These are phyloP conservation scores for Struthidea cinerea DNA, from an alignment of 2,113 vertebrate genomes.

Conservation along the genomic window DNA sequence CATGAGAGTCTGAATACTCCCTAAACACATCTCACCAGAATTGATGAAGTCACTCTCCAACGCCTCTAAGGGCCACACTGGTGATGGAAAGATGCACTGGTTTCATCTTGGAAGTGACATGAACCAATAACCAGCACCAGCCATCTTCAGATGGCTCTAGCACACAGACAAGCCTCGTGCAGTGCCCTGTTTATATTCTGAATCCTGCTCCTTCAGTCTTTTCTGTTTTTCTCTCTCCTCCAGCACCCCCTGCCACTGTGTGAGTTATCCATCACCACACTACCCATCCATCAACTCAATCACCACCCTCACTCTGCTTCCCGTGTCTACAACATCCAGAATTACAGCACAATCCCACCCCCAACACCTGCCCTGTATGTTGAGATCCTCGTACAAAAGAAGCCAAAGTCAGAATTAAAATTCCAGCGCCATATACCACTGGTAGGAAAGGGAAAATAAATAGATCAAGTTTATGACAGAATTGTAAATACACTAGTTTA, in stretches of 20 bases:
- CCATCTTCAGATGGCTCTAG: neutral
- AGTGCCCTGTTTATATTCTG: neutral
- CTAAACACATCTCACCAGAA: neutral
- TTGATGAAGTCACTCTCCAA: accelerated
- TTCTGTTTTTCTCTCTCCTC: neutral
- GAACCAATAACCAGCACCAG: neutral
- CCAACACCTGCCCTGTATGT: accelerated
- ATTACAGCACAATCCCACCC: neutral
- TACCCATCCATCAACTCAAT: neutral
- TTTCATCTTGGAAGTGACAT: neutral
- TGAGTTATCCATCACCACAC: accelerated
- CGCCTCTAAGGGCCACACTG: neutral
- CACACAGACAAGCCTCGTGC: accelerated
- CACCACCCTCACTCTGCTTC: neutral
- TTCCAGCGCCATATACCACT: neutral
- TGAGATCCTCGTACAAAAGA: neutral
- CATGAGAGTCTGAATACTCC: neutral
- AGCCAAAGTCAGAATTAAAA: neutral
- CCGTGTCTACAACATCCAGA: neutral
- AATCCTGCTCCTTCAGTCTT: neutral
- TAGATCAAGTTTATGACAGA: neutral
- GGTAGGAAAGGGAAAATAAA: neutral
- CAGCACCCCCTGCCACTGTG: neutral
- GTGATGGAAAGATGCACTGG: neutral
- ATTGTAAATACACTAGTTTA: neutral